Conservation (phyloP, 2,113 vertebrate genomes). For the Gadus macrocephalus region DNA sequence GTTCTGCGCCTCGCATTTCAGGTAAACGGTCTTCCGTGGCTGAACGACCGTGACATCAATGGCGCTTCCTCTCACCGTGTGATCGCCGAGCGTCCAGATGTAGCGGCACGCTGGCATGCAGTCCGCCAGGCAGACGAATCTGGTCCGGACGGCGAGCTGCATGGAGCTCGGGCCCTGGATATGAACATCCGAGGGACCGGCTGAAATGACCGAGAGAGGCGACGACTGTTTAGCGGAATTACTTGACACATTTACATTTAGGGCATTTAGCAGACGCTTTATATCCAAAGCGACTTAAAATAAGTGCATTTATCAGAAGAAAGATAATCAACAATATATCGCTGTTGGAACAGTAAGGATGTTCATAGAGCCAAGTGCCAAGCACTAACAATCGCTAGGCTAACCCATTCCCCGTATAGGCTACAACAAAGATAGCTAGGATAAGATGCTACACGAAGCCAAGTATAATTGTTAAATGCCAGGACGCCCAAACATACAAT, state of each 20-base stretch:
- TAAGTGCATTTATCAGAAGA: too few species aligned
- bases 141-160: neutral
- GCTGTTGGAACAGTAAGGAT: too few species aligned
- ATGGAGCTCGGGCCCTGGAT: constrained; percentile 22
- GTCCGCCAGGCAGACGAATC: constrained; percentile 17
- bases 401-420: neutral
- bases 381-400: neutral
- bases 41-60: constrained; percentile 29
- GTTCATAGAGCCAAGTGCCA: too few species aligned
- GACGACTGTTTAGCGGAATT: neutral
- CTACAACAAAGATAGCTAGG: too few species aligned
- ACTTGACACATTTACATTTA: neutral
- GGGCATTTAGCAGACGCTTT: neutral
- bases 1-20: constrained; percentile 43
- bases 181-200: constrained; percentile 31
- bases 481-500: too few species aligned
- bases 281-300: too few species aligned
- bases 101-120: constrained; percentile 40
- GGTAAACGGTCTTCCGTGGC: constrained; percentile 17
- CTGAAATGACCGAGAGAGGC: constrained; percentile 17
- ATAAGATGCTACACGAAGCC: neutral
- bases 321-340: too few species aligned
- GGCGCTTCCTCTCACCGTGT: constrained; percentile 23
- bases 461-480: too few species aligned
- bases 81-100: constrained; percentile 17